Conservation (phyloP, 2,113 vertebrate species). For the Paralichthys olivaceus region DNA sequence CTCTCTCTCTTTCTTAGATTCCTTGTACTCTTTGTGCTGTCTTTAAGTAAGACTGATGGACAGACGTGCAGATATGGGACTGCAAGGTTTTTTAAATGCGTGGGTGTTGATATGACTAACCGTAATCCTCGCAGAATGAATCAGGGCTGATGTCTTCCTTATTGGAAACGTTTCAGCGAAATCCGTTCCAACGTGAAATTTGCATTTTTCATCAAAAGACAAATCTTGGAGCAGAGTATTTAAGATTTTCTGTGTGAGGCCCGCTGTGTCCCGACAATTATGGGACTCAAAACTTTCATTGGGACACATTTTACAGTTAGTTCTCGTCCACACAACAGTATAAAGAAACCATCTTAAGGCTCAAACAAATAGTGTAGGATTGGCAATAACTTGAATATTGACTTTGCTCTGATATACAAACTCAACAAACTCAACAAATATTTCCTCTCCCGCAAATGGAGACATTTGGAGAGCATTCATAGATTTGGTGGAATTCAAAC, state of each 20-base stretch:
- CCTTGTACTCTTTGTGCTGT: constrained; percentile 20
- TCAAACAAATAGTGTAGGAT: constrained; percentile 22
- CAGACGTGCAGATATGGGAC: constrained; percentile 39
- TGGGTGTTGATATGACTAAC: constrained; percentile 44
- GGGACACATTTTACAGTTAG: not conserved
- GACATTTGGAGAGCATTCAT: no score
- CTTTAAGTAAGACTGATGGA: constrained; percentile 55
- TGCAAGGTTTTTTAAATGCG: constrained; percentile 38
- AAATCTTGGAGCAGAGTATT: not conserved
- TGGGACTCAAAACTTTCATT: constrained; percentile 12
- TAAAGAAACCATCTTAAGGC: not conserved
- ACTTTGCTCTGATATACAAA: no score
- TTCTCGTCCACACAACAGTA: not conserved
- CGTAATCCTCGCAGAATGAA: constrained; percentile 53
- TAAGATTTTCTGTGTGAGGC: not conserved
- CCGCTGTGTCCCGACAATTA: not conserved
- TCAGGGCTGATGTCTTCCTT: constrained; percentile 36
- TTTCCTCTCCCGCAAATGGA: no score
- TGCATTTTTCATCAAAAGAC: constrained; percentile 36
- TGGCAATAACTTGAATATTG: not conserved
- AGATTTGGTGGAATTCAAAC: no score
- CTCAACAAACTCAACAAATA: no score
- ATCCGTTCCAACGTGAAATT: constrained; percentile 29
- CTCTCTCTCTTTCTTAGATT: constrained; percentile 7
- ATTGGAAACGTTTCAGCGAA: constrained; percentile 8